These are phyloP conservation scores for Anas bernieri DNA, from an alignment of 2,797 vertebrate genomes.

Conservation along the genomic window DNA sequence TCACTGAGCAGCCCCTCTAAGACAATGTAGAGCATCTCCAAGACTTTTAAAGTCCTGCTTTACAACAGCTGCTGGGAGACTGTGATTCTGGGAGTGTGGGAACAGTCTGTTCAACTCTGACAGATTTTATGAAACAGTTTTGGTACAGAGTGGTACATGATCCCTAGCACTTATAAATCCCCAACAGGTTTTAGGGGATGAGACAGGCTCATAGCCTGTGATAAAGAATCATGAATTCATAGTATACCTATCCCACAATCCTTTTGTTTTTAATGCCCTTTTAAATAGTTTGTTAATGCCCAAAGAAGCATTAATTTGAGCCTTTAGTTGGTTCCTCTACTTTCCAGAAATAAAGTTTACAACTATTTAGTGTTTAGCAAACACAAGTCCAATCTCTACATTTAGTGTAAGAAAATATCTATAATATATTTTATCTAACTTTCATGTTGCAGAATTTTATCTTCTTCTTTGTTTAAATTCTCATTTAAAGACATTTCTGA, in stretches of 20 bases:
- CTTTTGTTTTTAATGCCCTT: not conserved
- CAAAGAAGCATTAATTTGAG: not conserved
- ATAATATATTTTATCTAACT: not conserved
- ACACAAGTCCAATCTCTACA: not conserved
- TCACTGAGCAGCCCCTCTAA: rapidly evolving
- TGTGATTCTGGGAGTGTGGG: not conserved
- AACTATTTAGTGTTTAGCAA: not conserved
- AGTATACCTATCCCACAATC: too few relatives aligned
- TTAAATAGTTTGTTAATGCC: not conserved
- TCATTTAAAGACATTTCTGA: not conserved
- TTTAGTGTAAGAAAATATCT: not conserved
- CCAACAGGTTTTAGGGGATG: not conserved
- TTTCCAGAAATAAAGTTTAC: not conserved
- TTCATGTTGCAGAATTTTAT: not conserved
- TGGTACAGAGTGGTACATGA: not conserved
- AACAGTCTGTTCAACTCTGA: not conserved
- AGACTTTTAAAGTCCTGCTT: not conserved
- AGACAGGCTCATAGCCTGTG: not conserved
- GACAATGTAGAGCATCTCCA: not conserved
- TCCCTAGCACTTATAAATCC: not conserved
- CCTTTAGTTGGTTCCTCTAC: not conserved
- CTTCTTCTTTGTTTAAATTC: not conserved
- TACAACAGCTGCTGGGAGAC: not conserved
- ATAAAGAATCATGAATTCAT: not conserved
- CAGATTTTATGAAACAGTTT: not conserved